Evolutionary conservation across 2,797 vertebrate genomes (phyloP).

Genomic region (Luscinia luscinia): DNA sequence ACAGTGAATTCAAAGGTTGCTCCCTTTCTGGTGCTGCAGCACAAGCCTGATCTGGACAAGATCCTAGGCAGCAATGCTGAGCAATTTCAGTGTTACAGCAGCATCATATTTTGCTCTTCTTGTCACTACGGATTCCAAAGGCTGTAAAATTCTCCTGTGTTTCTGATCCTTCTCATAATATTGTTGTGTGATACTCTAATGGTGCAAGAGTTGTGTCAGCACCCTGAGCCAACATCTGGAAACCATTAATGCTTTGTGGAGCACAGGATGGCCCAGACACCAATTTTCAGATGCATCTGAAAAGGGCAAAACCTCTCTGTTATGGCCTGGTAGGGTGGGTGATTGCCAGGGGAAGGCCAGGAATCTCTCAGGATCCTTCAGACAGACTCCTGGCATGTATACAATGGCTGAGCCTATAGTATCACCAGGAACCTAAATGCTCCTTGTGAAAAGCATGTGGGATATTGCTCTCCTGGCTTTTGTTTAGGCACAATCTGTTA

Average conservation of each 20-base stretch:
- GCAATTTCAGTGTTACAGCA: not conserved
- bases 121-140: not conserved
- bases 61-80: not conserved
- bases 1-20: not conserved
- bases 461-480: not conserved
- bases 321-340: not conserved
- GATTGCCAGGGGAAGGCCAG: not conserved
- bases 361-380: not conserved
- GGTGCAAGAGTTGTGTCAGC: not conserved
- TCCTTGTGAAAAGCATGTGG: not conserved
- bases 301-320: not conserved
- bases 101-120: not conserved
- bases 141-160: not conserved
- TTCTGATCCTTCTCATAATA: not conserved
- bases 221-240: not conserved
- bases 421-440: not conserved
- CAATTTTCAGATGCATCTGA: not conserved
- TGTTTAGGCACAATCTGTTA: not conserved
- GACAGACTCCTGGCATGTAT: not conserved
- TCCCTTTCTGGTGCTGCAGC: not conserved
- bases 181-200: not conserved
- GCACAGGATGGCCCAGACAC: not conserved
- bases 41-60: not conserved
- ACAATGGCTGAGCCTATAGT: rapidly evolving
- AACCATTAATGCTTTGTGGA: not conserved